Conservation (phyloP, 2,113 vertebrate species). For the Perognathus longimembris region DNA sequence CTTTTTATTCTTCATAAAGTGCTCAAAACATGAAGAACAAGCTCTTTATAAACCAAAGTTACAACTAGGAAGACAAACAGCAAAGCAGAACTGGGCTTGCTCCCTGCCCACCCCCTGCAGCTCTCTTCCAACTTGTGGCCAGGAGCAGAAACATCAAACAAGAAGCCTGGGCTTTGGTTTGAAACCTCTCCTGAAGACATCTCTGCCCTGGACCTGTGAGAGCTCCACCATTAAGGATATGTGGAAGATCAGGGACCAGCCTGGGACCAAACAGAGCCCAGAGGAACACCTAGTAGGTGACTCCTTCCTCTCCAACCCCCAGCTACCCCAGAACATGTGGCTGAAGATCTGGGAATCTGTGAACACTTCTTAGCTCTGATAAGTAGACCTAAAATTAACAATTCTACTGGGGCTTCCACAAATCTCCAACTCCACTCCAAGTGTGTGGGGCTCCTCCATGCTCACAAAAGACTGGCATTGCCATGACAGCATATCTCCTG, state of each 20-base stretch:
- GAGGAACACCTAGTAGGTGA: not conserved
- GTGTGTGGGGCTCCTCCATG: not conserved
- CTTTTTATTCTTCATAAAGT: constrained; percentile 88
- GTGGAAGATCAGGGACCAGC: not conserved
- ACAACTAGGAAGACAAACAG: constrained; percentile 84
- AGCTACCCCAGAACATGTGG: not conserved
- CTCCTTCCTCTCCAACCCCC: not conserved
- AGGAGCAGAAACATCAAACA: constrained; percentile 9
- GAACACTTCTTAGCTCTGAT: not conserved
- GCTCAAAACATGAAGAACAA: constrained; percentile 88
- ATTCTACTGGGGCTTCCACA: not conserved
- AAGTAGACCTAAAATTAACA: not conserved
- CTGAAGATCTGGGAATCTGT: not conserved
- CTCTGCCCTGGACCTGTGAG: not conserved
- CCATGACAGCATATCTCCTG: not conserved
- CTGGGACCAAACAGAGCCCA: not conserved
- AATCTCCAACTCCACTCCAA: no score
- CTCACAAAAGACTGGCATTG: not conserved
- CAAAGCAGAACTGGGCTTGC: constrained; percentile 75
- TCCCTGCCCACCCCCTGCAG: constrained; percentile 25
- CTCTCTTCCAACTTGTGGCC: constrained; percentile 9
- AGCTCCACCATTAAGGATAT: not conserved
- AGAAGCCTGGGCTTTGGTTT: constrained; percentile 30
- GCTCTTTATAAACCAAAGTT: constrained; percentile 87
- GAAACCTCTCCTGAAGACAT: constrained; percentile 7